A percentile compares a stretch with the other conserved stretches of the same genome.
Conservation (phyloP, 1,140 invertebrate species). For the Helicoverpa zea region DNA sequence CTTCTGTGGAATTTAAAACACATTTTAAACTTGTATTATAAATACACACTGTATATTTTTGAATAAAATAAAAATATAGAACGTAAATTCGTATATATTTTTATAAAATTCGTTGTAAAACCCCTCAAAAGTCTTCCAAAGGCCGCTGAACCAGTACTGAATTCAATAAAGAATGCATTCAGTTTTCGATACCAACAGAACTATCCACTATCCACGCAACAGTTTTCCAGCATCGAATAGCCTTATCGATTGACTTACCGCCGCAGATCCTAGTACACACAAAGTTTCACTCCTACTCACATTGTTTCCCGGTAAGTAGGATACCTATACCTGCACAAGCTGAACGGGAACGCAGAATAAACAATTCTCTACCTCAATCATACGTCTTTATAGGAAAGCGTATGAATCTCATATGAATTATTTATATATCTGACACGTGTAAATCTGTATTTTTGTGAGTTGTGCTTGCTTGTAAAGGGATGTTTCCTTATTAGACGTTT, state of each 20-base stretch:
- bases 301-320: constrained; percentile 36
- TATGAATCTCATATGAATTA: constrained; percentile 7
- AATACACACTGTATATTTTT: no score
- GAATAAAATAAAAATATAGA: no score
- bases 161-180: no score
- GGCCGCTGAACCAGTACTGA: not conserved
- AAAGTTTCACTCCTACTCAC: not conserved
- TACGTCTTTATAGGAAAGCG: constrained; percentile 4
- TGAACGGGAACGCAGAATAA: constrained; percentile 35
- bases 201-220: not conserved
- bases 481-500: not conserved
- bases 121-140: no score
- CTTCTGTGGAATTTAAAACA: no score
- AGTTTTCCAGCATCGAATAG: not conserved
- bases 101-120: no score
- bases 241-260: not conserved
- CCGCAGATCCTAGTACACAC: not conserved
- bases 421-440: constrained; percentile 27
- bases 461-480: not conserved
- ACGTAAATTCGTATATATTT: no score
- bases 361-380: constrained; percentile 18
- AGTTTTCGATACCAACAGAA: not conserved
- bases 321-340: not conserved
- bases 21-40: no score
- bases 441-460: not conserved